Conservation (phyloP, 2,113 vertebrate species). For the Monopterus albus region DNA sequence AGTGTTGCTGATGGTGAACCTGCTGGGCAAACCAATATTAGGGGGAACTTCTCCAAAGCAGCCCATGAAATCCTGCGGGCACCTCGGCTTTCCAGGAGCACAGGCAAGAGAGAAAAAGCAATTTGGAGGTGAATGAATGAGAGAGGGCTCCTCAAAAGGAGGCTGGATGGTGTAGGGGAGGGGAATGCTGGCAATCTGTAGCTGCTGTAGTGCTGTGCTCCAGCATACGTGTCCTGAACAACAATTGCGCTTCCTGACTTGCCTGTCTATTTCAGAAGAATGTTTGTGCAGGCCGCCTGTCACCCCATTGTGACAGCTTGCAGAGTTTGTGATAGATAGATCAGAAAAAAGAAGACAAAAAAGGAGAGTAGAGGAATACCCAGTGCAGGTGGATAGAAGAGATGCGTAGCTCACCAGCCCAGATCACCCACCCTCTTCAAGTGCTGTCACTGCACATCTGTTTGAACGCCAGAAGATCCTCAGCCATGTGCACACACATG, state of each 20-base stretch:
- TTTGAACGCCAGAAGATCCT: conserved; percentile 53
- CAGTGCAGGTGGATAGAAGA: conserved; percentile 58
- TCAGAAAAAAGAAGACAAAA: conserved; percentile 53
- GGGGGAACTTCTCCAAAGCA: conserved; percentile 32
- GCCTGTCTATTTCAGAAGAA: conserved; percentile 67
- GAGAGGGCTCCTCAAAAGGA: conserved; percentile 56
- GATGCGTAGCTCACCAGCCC: conserved; percentile 73
- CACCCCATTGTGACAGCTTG: conserved; percentile 69
- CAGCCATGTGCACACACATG: conserved; percentile 11
- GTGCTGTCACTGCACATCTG: conserved; percentile 77
- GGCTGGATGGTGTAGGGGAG: conserved; percentile 38
- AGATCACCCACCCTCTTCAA: conserved; percentile 73
- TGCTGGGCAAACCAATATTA: conserved; percentile 38
- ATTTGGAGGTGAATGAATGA: conserved; percentile 69
- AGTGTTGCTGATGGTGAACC: conserved; percentile 13
- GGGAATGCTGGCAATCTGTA: conserved; percentile 38
- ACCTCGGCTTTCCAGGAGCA: conserved; percentile 32
- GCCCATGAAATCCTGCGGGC: conserved; percentile 38
- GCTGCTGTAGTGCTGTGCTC: conserved; percentile 45
- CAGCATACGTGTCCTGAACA: conserved; percentile 69
- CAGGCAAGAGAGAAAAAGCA: conserved; percentile 52
- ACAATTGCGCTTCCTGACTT: conserved; percentile 68
- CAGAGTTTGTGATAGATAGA: conserved; percentile 76
- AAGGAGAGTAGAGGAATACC: conserved; percentile 49
- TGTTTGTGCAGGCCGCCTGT: conserved; percentile 53